These are phyloP conservation scores for Solen grandis DNA, from an alignment of 1,140 invertebrate species.

Conservation along the genomic window DNA sequence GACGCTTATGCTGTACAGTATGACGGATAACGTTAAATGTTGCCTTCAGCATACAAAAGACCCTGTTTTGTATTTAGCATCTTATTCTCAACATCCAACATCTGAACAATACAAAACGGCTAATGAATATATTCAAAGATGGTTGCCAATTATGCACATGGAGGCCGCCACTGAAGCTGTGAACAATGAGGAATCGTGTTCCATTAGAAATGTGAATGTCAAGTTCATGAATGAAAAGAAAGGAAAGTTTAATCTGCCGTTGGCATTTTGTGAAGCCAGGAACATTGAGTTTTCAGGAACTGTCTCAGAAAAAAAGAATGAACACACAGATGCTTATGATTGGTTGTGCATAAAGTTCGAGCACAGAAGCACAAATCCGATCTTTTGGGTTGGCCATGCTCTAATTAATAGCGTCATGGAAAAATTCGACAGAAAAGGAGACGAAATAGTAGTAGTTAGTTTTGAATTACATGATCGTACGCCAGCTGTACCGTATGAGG, in stretches of 20 bases:
- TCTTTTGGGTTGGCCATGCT: conserved; percentile 49
- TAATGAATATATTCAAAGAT: conserved; percentile 51
- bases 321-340: conserved; percentile 1
- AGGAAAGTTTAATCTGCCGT: conserved; percentile 34
- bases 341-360: conserved; percentile 22
- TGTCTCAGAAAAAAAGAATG: conserved; percentile 7
- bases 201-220: conserved; percentile 32
- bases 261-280: conserved; percentile 27
- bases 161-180: conserved; percentile 58
- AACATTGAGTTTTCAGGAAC: conserved; percentile 56
- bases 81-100: conserved; percentile 33
- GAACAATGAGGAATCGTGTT: conserved; percentile 33
- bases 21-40: conserved; percentile 58
- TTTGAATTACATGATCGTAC: conserved; percentile 26
- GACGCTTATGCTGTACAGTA: conserved; percentile 43
- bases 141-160: conserved; percentile 64
- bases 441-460: background rate
- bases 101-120: conserved; percentile 26
- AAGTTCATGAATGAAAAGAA: conserved; percentile 9
- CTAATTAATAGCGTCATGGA: conserved; percentile 12
- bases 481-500: background rate
- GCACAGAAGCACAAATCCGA: background rate
- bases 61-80: conserved; percentile 53
- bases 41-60: conserved; percentile 61
- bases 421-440: background rate